These are phyloP conservation scores for Melanogrammus aeglefinus DNA, from an alignment of 2,797 vertebrate genomes.

Conservation along the genomic window DNA sequence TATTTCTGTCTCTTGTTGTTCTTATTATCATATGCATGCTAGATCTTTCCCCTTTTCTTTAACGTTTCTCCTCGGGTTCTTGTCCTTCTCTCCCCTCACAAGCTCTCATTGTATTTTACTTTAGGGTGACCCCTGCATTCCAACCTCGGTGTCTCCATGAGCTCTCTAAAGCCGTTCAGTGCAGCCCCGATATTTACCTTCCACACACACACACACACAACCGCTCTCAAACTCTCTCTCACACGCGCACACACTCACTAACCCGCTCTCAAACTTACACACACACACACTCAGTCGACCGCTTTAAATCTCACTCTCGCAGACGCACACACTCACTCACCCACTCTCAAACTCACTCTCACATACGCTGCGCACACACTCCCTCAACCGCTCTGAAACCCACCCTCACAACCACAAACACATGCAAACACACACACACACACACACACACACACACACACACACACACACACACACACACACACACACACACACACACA, in stretches of 20 bases:
- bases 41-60: not conserved
- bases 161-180: not conserved
- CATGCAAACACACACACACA: not conserved
- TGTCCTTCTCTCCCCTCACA: not conserved
- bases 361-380: not conserved
- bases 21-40: not conserved
- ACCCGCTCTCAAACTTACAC: not conserved
- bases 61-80: not conserved
- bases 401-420: too few species aligned
- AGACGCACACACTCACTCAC: too few species aligned
- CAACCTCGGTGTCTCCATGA: not conserved
- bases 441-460: not conserved
- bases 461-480: too few species aligned
- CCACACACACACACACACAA: not conserved
- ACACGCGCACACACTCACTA: not conserved
- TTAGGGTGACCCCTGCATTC: constrained; percentile 1
- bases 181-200: not conserved
- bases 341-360: not conserved
- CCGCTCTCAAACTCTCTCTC: not conserved
- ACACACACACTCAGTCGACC: not conserved
- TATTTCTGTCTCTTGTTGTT: not conserved
- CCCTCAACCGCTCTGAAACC: too few species aligned
- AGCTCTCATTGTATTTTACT: not conserved
- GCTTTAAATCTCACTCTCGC: too few species aligned
- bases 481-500: too few species aligned